Percentiles rank a stretch among this genome's conserved stretches.
Evolutionary conservation across 37 sponge, comb jelly and placozoan species (phyloP).

Genomic region (Tethya wilhelma): DNA sequence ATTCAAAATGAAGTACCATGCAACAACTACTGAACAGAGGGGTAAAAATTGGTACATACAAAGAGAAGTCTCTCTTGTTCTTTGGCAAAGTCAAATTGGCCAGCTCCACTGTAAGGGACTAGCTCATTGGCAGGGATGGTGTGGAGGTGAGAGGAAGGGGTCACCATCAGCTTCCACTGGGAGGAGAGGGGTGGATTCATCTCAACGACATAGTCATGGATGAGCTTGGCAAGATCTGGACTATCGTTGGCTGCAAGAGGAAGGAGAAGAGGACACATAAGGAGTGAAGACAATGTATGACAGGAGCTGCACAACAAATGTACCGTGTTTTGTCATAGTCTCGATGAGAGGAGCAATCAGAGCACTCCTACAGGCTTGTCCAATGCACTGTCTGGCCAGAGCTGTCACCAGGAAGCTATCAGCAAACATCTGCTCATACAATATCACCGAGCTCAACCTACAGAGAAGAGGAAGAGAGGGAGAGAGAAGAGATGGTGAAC

Average conservation of each 20-base stretch:
- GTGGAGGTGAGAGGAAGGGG: not conserved
- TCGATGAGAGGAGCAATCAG: constrained; percentile 66
- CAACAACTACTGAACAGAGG: no score
- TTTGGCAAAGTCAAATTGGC: not conserved
- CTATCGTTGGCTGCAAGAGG: constrained; percentile 7
- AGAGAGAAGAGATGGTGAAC: not conserved
- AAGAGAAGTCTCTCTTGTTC: constrained; percentile 1
- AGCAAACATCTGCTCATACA: constrained; percentile 72
- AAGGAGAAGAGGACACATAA: not conserved
- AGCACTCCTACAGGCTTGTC: constrained; percentile 52
- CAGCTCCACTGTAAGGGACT: not conserved
- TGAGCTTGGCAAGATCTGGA: constrained; percentile 15
- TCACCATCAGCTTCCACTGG: constrained; percentile 21
- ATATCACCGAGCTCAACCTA: constrained; percentile 59
- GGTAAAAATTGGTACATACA: no score
- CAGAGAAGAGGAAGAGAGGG: not conserved
- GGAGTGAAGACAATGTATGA: not conserved
- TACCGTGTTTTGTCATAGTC: constrained; percentile 40
- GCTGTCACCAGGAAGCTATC: constrained; percentile 54
- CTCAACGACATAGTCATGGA: constrained; percentile 37
- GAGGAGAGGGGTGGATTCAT: constrained; percentile 23
- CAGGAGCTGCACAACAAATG: constrained; percentile 1
- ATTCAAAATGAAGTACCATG: no score
- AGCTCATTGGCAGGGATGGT: not conserved
- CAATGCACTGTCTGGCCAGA: constrained; percentile 46